Conservation (phyloP, 2,888 invertebrate species). For the Altica lythri region DNA sequence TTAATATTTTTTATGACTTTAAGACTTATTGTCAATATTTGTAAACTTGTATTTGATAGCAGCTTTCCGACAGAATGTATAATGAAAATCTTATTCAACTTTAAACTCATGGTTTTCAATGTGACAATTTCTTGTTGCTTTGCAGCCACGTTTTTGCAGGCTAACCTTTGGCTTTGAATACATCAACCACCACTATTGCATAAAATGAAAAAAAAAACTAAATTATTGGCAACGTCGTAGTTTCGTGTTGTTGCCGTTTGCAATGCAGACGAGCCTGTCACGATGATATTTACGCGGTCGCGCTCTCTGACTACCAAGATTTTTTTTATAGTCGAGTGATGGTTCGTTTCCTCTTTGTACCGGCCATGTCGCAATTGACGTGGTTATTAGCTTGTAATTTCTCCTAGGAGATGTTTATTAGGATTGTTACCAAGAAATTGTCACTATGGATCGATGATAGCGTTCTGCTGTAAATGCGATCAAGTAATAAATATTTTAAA, state of each 20-base stretch:
- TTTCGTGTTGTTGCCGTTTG: neutral
- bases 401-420: slow-evolving; percentile 1
- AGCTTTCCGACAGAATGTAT: too few species aligned
- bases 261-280: slow-evolving; percentile 4
- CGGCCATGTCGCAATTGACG: slow-evolving; percentile 13
- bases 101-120: too few species aligned
- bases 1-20: too few species aligned
- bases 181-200: neutral
- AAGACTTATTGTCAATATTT: too few species aligned
- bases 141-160: too few species aligned
- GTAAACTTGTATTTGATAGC: too few species aligned
- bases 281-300: slow-evolving; percentile 1
- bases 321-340: neutral
- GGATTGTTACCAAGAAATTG: neutral
- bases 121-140: too few species aligned
- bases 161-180: neutral
- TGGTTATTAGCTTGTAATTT: slow-evolving; percentile 14
- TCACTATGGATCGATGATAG: neutral
- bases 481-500: too few species aligned
- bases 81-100: too few species aligned
- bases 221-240: neutral
- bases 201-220: slow-evolving; percentile 1
- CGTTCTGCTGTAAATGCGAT: too few species aligned
- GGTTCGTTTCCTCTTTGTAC: slow-evolving; percentile 13
- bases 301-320: slow-evolving; percentile 3